Base-by-base conservation (phyloP, 2,797 vertebrate species). In the Micrastur ruficollis region DNA sequence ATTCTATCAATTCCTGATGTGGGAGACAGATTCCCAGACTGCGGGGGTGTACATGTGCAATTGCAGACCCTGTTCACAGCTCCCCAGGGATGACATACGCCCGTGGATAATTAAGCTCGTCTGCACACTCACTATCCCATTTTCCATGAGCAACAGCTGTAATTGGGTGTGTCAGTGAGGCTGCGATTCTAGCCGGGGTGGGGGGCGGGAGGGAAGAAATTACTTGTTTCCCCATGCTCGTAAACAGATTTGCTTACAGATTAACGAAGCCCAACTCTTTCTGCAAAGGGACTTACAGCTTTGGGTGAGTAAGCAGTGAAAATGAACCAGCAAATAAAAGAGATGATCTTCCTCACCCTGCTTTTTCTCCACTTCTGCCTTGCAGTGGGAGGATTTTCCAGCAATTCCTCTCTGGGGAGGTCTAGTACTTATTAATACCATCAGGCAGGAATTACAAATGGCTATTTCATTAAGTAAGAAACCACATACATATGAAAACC, bases 201-300 rank as follows among this genome's bases (percentile, higher is more conserved):
- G 18, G 22, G 12, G n/a, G 26, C 25, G 12, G 9, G 12, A 52
- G 26, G 5, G 4, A 55, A 63, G 49, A 53, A 68, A 56, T 53
- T 0, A 17, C 65, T 89, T 0, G 0, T 65, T 82, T 76, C 61
- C n/a, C 46, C 9, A 1, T 9, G 46, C n/a, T 88, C 19, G 0
- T 84, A 70, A 73, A 90, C 49, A 87, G 36, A 80, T 80, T 66
- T 58, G 31, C 68, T 94, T 59, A 90, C 58, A 82, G 83, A 50
- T 82, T 74, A 87, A 76, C 0, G 6, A 85, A 81, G 56, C 65
- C 79, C 62, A 76, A 62, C 26, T 47, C 78, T 21, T 91, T 20
- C 49, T 80, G 59, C 1, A 1, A 78, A 44, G 27, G 59, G 73
- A 89, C 92, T 95, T 67, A 73, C 44, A 84, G 86, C 61, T 85